Base-by-base conservation (phyloP, 2,797 vertebrate species). In the Alouatta caraya region DNA sequence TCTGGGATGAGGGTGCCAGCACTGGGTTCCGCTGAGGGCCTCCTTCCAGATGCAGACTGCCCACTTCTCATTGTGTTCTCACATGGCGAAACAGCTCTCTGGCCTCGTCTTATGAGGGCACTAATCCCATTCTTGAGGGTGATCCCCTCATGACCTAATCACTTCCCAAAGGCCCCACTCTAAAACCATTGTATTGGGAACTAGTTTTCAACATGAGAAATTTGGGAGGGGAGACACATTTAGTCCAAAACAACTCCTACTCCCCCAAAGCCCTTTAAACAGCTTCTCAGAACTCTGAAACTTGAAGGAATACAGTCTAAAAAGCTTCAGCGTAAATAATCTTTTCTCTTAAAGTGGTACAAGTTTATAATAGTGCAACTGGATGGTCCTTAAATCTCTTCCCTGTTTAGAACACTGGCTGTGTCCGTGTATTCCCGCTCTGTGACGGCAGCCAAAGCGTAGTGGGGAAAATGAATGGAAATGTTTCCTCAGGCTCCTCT, bases 211-310 rank as follows among this genome's bases (percentile, higher is more conserved):
- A 19, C 21, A 15, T 84, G 44, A 37, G 80, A 72, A 57, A 70
- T 67, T 28, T 22, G 33, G 15, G 14, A 19, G 70, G 33, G 48
- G 22, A 21, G 33, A 15, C 42, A 24, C 21, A 24, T 73, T 61
- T 7, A 24, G 3, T 52, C 2, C 15, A 2, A 37, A 46, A 26
- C 26, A 39, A 1, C 19, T 19, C 33, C 5, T 2, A 11, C 28
- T 46, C 0, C 30, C 3, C 33, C 8, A 13, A 52, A 67, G 8
- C 11, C 8, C 10, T 79, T 19, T 24, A 44, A 78, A n/a, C 15
- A 50, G 4, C 30, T n/a, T 78, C 57, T 88, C 17, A 72, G 88
- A 24, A 37, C 42, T 15, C 64, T 21, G 7, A 64, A 67, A n/a
- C 19, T 22, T 33, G 5, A 11, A 42, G 50, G 83, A 46, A 78